A percentile compares a stretch with the other conserved stretches of the same genome.
Evolutionary conservation across 2,113 vertebrate species (phyloP).

Genomic region (Boleophthalmus pectinirostris): DNA sequence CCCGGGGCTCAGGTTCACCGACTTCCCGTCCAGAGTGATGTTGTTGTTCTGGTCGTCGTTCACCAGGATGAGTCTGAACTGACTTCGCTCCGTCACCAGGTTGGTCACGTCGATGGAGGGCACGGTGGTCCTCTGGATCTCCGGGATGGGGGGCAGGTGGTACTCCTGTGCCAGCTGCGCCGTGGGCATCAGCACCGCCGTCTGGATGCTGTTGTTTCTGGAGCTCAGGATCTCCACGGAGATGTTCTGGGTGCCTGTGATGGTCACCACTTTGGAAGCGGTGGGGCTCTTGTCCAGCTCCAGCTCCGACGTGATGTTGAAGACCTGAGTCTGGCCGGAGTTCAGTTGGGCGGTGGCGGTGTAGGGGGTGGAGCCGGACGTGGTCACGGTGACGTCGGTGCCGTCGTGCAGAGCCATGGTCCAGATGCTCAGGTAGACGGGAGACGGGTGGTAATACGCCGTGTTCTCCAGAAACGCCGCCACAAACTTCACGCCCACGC

Average conservation of each 20-base stretch:
- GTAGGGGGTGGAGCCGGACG: accelerated
- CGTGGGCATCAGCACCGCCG: slow-evolving; percentile 37
- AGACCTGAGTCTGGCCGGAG: accelerated
- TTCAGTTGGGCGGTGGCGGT: accelerated
- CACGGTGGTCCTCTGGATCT: neutral
- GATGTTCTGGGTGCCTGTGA: slow-evolving; percentile 37
- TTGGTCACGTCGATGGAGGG: accelerated
- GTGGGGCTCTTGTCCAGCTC: neutral
- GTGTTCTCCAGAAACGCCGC: slow-evolving; percentile 76
- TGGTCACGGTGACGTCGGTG: neutral
- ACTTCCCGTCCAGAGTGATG: accelerated
- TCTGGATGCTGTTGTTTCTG: slow-evolving; percentile 52
- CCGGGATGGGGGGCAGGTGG: slow-evolving; percentile 44
- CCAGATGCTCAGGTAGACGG: neutral
- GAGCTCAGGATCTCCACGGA: slow-evolving; percentile 31
- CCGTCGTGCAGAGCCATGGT: neutral
- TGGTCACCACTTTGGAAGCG: neutral
- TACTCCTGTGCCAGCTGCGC: slow-evolving; percentile 49
- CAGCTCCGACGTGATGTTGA: accelerated
- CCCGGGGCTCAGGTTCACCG: neutral
- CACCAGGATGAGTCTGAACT: slow-evolving; percentile 63
- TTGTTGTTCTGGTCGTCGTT: slow-evolving; percentile 8
- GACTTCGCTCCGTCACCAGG: neutral
- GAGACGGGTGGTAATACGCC: slow-evolving; percentile 49
- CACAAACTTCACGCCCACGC: slow-evolving; percentile 19